Evolutionary conservation across 2,113 vertebrate genomes (phyloP).

Genomic region (Lepisosteus osseus): DNA sequence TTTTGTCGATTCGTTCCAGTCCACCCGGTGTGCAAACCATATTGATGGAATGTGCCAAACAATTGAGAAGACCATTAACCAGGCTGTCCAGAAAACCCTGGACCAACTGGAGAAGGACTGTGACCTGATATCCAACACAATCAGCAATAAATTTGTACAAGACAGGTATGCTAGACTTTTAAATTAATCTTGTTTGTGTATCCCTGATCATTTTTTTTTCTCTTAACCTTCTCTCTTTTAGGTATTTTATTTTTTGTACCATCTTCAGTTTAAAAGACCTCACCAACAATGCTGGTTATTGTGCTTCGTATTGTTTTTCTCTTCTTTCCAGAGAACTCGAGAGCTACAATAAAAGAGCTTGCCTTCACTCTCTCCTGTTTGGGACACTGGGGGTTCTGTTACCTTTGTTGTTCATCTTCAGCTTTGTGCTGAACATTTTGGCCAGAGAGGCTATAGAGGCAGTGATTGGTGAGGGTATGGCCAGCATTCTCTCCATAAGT

Average conservation of each 20-base stretch:
- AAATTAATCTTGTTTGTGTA: background rate
- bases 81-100: conserved; percentile 71
- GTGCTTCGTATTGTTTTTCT: background rate
- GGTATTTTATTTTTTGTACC: background rate
- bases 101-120: conserved; percentile 73
- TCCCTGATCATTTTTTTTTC: background rate
- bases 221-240: background rate
- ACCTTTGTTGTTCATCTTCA: conserved; percentile 58
- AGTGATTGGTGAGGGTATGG: conserved; percentile 54
- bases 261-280: background rate
- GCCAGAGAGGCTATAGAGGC: conserved; percentile 50
- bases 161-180: conserved; percentile 54
- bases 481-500: conserved; percentile 33
- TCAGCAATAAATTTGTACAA: conserved; percentile 52
- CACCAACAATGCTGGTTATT: background rate
- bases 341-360: conserved; percentile 55
- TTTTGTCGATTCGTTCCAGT: conserved; percentile 33
- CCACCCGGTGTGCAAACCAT: conserved; percentile 70
- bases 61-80: conserved; percentile 74
- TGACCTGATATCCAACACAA: conserved; percentile 60
- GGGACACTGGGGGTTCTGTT: conserved; percentile 57
- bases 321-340: conserved; percentile 46
- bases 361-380: conserved; percentile 58
- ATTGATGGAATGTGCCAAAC: conserved; percentile 69
- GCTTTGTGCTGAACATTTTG: conserved; percentile 59